Evolutionary conservation across 2,113 vertebrate species (phyloP).

Genomic region (Datnioides undecimradiatus): DNA sequence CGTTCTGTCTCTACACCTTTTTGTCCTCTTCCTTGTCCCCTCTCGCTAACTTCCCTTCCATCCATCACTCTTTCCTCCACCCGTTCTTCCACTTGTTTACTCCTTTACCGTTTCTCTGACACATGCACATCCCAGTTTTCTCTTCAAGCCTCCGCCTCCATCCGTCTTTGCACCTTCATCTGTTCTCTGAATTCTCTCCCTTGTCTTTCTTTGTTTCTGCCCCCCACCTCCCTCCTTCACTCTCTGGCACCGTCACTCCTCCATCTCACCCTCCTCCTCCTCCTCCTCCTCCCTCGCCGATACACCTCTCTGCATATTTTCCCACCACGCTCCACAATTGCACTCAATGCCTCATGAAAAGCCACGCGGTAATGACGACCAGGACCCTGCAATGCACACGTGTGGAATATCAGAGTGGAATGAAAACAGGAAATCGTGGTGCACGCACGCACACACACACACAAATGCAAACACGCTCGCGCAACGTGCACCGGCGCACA

Average conservation of each 20-base stretch:
- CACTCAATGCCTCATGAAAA: constrained; percentile 59
- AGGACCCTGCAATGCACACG: constrained; percentile 55
- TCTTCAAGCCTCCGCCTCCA: background rate
- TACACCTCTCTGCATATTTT: constrained; percentile 74
- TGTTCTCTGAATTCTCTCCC: background rate
- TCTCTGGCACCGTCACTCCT: background rate
- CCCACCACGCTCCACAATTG: constrained; percentile 70
- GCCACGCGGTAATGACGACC: constrained; percentile 48
- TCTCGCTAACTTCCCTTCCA: background rate
- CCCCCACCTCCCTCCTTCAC: background rate
- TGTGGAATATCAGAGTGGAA: constrained; percentile 65
- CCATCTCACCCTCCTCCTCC: background rate
- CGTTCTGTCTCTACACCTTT: background rate
- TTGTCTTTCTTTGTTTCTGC: constrained; percentile 7
- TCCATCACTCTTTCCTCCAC: background rate
- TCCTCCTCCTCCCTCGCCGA: background rate
- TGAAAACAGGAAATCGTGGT: constrained; percentile 76
- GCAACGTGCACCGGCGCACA: background rate
- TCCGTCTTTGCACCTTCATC: constrained; percentile 3
- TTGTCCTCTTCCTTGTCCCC: background rate
- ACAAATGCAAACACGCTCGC: constrained; percentile 20
- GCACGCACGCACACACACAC: constrained; percentile 6
- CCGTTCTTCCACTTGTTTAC: background rate
- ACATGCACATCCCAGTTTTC: background rate
- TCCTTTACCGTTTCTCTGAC: background rate